These are phyloP conservation scores for Chaitophorus viminalis DNA, from an alignment of 2,888 invertebrate genomes.

Conservation along the genomic window DNA sequence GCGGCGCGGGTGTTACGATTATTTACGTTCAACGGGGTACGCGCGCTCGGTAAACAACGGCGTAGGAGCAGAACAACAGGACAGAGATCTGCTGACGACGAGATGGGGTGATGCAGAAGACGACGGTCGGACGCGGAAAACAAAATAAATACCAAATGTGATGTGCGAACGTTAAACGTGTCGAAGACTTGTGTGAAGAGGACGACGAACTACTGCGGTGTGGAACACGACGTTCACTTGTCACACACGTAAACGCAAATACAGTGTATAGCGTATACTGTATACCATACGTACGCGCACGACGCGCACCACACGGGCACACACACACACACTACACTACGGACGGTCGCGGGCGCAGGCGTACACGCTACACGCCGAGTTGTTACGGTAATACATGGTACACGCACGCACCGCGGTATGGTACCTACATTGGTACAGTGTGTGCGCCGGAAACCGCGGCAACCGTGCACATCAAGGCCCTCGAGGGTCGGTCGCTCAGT, in stretches of 20 bases:
- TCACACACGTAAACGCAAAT: conserved; percentile 52
- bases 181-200: too few species aligned
- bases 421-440: not conserved
- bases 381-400: not conserved
- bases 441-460: conserved; percentile 35
- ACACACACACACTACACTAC: too few species aligned
- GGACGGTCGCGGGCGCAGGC: conserved; percentile 31
- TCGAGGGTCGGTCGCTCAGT: too few species aligned
- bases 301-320: conserved; percentile 21
- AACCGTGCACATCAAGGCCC: too few species aligned
- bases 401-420: not conserved
- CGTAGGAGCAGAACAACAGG: not conserved
- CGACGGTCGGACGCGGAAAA: not conserved
- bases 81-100: not conserved
- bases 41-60: too few species aligned
- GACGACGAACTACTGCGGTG: not conserved
- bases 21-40: too few species aligned
- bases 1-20: not conserved
- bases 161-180: too few species aligned
- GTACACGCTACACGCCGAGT: not conserved
- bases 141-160: too few species aligned
- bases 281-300: too few species aligned
- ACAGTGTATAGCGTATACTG: too few species aligned
- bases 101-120: not conserved
- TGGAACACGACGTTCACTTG: conserved; percentile 49